Percentiles rank a stretch among this genome's conserved stretches.
Conservation (phyloP, 2,888 invertebrate species). For the Dinocampus coccinellae region DNA sequence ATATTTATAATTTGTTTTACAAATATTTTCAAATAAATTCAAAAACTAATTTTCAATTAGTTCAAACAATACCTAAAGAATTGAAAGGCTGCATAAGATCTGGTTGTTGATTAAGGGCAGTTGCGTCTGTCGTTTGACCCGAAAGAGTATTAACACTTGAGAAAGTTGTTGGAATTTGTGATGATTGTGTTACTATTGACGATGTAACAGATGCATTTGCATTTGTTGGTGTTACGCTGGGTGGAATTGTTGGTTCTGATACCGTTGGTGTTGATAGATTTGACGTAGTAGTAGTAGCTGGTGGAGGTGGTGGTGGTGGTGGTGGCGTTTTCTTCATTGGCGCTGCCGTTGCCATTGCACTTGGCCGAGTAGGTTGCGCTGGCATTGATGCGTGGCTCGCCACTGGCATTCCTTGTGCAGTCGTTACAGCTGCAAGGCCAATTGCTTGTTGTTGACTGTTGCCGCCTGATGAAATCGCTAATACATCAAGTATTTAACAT, state of each 20-base stretch:
- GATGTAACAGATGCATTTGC: slow-evolving; percentile 60
- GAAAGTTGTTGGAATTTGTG: slow-evolving; percentile 60
- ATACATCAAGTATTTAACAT: slow-evolving; percentile 34
- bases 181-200: slow-evolving; percentile 59
- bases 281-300: slow-evolving; percentile 59
- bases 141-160: slow-evolving; percentile 57
- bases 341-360: slow-evolving; percentile 65
- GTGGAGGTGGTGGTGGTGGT: slow-evolving; percentile 62
- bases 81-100: slow-evolving; percentile 66
- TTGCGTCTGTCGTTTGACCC: slow-evolving; percentile 32
- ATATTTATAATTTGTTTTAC: not conserved
- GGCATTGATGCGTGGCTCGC: slow-evolving; percentile 67
- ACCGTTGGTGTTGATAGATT: slow-evolving; percentile 61
- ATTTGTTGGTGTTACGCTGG: slow-evolving; percentile 63
- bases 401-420: slow-evolving; percentile 62
- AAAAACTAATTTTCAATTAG: not conserved
- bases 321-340: slow-evolving; percentile 66
- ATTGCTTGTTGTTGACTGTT: slow-evolving; percentile 73
- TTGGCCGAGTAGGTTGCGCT: slow-evolving; percentile 63
- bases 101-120: slow-evolving; percentile 13
- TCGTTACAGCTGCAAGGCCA: slow-evolving; percentile 71
- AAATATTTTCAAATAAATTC: slow-evolving; percentile 12
- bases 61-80: slow-evolving; percentile 59
- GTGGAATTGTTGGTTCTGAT: slow-evolving; percentile 63
- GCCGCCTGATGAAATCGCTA: slow-evolving; percentile 51